Evolutionary conservation across 2,888 invertebrate genomes (phyloP), one percentile per base, ranked within the genome.

Genomic region (Agriopis marginaria): DNA sequence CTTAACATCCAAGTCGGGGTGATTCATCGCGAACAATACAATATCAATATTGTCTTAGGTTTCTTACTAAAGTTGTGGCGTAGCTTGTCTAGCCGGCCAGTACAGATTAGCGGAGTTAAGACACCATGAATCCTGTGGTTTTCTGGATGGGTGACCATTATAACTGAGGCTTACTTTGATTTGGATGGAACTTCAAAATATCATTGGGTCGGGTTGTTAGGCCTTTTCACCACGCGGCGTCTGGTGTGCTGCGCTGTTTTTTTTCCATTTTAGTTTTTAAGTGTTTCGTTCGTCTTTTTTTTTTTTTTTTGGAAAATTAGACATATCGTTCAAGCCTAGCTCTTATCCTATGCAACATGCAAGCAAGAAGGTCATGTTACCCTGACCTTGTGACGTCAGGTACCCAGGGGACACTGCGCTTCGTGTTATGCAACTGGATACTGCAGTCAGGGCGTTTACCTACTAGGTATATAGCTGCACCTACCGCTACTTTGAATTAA

Each of bases 1-100:
- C 55, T 66, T 66, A 44, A 60, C 60, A 32, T 40, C 53, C 40
- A 23, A 40, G 51, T 53, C n/a, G 62, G 60, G 61, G 56, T 62
- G 66, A 62, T 49, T 44, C 45, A 39, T 50, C 55, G 49, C 47
- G 49, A 60, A 49, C 50, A 60, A 49, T 61, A 51, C 10, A 67
- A 40, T 44, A 47, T 67, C 63, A 67, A 67, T 67, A 67, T 63
- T 63, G 62, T 58, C 39, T 67, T 53, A 58, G 58, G 63, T 40
- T 47, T 50, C 50, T 62, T 66, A 39, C 23, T 42, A 14, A 55
- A 47, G 54, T 44, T 32, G 32, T 32, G 32, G 32, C 32, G 32
- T 32, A 3, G 32, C 32, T 32, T 32, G 32, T 32, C 3, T 32
- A 32, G 32, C 5, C 32, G 5, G 32, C 32, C 5, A 3, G 3